These are phyloP conservation scores for Drosophila erecta DNA, from an alignment of 1,140 invertebrate species.

Conservation along the genomic window DNA sequence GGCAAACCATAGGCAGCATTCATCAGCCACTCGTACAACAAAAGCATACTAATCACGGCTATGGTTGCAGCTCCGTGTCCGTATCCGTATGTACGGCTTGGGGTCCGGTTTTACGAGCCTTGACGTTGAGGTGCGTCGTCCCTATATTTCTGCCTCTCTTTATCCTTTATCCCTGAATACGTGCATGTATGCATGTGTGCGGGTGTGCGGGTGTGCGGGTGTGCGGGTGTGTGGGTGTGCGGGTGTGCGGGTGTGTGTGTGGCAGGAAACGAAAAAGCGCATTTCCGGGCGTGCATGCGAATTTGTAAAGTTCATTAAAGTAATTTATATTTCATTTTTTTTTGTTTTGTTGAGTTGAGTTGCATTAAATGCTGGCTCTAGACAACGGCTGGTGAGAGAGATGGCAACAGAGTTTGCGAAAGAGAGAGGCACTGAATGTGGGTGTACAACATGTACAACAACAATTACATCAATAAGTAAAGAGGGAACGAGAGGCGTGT, in stretches of 20 bases:
- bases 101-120: conserved; percentile 40
- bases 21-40: conserved; percentile 68
- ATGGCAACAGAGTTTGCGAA: conserved; percentile 9
- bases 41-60: conserved; percentile 77
- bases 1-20: conserved; percentile 69
- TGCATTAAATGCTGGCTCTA: conserved; percentile 69
- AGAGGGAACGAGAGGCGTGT: conserved; percentile 1
- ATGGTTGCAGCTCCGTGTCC: conserved; percentile 51
- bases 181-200: neutral
- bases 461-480: conserved; percentile 80
- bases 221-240: conserved; percentile 32
- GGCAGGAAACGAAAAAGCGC: conserved; percentile 76
- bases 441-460: conserved; percentile 38
- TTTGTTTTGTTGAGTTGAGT: no score
- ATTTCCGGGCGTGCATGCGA: conserved; percentile 79
- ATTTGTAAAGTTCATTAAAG: conserved; percentile 83
- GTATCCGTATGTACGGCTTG: conserved; percentile 33
- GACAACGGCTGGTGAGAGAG: conserved; percentile 41
- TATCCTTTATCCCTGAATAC: conserved; percentile 1
- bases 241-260: conserved; percentile 18
- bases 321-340: conserved; percentile 76
- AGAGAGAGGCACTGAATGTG: neutral
- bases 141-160: neutral
- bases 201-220: conserved; percentile 24
- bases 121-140: conserved; percentile 58